Conservation (phyloP, 2,797 vertebrate species). For the Rousettus madagascariensis region DNA sequence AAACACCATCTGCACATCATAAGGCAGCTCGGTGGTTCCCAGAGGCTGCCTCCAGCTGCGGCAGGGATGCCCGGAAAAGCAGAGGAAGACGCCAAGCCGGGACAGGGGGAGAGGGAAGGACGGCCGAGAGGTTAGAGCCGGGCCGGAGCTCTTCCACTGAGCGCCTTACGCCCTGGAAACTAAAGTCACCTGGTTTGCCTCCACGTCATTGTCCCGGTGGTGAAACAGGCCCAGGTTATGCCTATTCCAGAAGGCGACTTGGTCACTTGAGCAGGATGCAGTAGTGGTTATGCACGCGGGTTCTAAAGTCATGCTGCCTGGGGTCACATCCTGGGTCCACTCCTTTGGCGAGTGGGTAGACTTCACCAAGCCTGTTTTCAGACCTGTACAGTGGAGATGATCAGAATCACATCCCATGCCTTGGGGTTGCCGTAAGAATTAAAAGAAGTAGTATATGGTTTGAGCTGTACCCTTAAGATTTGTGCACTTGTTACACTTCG, state of each 20-base stretch:
- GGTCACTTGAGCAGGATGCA: not conserved
- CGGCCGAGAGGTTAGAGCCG: not conserved
- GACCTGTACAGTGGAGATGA: not conserved
- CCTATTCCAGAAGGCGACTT: not conserved
- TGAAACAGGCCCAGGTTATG: not conserved
- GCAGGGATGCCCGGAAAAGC: not conserved
- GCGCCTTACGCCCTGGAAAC: not conserved
- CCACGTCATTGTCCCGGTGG: not conserved
- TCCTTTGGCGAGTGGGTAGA: not conserved
- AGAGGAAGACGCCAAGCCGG: slow-evolving; percentile 6
- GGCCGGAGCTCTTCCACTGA: not conserved
- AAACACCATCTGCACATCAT: slow-evolving; percentile 83
- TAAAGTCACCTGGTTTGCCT: not conserved
- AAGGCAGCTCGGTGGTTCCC: slow-evolving; percentile 79
- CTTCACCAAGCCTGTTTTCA: not conserved
- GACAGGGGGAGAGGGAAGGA: not conserved
- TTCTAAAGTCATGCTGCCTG: not conserved
- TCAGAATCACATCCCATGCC: too few relatives aligned
- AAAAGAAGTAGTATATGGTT: not conserved
- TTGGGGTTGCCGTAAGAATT: not conserved
- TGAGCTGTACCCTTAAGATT: not conserved
- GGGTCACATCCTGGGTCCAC: not conserved
- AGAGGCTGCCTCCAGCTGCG: slow-evolving; percentile 75
- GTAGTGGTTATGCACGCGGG: not conserved
- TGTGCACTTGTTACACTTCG: not conserved